Evolutionary conservation across 2,113 vertebrate genomes (phyloP).

Genomic region (Brachyistius frenatus): DNA sequence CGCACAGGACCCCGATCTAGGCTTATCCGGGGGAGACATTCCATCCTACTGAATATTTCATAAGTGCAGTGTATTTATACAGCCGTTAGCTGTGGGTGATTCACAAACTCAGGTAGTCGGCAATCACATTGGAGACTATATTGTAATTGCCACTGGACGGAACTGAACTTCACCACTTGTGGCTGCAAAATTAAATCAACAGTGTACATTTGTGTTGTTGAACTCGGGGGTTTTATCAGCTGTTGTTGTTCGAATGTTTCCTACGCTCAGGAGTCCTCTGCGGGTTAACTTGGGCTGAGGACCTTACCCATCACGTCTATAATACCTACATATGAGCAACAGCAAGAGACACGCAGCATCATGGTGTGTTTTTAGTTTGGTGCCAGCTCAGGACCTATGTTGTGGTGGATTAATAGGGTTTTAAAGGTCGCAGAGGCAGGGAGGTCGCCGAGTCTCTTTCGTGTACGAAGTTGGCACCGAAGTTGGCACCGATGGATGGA

Average conservation of each 20-base stretch:
- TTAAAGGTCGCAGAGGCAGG: not conserved
- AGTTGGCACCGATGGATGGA: not conserved
- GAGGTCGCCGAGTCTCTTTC: conserved; percentile 6
- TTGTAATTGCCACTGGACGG: conserved; percentile 57
- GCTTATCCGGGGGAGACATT: conserved; percentile 51
- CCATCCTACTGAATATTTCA: conserved; percentile 61
- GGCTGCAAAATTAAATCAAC: not conserved
- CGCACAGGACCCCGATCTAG: conserved; percentile 21
- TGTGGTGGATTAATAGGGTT: conserved; percentile 29
- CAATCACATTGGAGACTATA: conserved; percentile 26
- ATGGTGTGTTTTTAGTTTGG: conserved; percentile 11
- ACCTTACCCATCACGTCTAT: no score
- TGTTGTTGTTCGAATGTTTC: no score
- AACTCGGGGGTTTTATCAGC: no score
- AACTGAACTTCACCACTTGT: conserved; percentile 42
- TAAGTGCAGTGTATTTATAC: conserved; percentile 51
- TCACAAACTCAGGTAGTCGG: conserved; percentile 43
- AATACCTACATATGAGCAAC: not conserved
- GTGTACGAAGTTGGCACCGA: conserved; percentile 23
- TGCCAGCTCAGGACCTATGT: conserved; percentile 16
- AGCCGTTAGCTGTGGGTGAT: conserved; percentile 57
- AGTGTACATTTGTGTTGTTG: no score
- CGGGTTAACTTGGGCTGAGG: no score
- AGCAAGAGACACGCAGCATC: conserved; percentile 1
- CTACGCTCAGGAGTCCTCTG: no score